phyloP scores from a whole-genome alignment of 2,113 vertebrate genomes.

The Martes martes region DNA sequence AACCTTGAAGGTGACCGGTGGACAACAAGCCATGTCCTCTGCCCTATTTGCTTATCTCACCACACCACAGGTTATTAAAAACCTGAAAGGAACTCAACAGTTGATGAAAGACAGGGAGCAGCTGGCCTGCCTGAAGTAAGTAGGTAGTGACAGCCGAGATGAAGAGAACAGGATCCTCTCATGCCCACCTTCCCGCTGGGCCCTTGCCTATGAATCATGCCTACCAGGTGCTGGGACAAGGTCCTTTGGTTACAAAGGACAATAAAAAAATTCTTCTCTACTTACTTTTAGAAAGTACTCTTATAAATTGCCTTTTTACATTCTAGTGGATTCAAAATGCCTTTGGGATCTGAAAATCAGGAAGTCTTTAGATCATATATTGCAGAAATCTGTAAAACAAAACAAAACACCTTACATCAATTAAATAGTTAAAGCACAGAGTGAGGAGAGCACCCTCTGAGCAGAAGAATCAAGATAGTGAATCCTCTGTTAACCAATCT shows the following conservation, averaged over 20 bases:
- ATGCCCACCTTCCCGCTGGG: background rate
- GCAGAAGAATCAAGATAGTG: background rate
- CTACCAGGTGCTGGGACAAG: rapidly evolving
- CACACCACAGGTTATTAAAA: background rate
- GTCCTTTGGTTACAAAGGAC: background rate
- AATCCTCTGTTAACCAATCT: too few relatives aligned
- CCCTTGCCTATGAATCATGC: background rate
- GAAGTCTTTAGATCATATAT: background rate
- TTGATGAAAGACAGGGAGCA: background rate
- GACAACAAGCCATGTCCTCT: background rate
- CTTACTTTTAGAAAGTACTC: background rate
- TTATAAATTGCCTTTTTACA: background rate
- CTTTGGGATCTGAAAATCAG: background rate
- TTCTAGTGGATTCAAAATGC: background rate
- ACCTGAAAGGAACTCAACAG: background rate
- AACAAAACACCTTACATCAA: background rate
- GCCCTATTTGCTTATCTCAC: background rate
- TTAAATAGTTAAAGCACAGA: background rate
- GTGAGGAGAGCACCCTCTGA: background rate
- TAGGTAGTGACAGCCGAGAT: background rate
- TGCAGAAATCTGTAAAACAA: background rate
- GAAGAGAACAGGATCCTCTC: background rate
- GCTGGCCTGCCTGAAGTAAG: background rate
- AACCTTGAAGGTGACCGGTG: background rate
- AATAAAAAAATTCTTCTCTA: background rate